Evolutionary conservation across 1,140 invertebrate genomes (phyloP), one percentile per base, ranked within the genome.

Genomic region (Hestina assimilis): DNA sequence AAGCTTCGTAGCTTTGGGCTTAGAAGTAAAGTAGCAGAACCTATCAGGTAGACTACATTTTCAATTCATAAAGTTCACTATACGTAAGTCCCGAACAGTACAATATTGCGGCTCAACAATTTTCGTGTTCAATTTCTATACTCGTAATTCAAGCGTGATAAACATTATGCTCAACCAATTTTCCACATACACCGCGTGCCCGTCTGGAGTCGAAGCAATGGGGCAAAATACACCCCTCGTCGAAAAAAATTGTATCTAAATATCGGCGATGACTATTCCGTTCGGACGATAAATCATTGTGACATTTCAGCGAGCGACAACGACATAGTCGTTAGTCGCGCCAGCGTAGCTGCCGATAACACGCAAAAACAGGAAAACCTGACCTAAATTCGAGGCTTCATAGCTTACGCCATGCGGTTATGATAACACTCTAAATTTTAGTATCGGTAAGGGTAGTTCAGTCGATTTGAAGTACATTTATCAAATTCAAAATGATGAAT

Each of bases 261-360:
- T 63, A 63, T 69, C 47, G 42, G 23, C 28, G 51, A 56, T 51
- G 59, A 66, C 47, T 72, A 68, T 66, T 66, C 59, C 58, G 59
- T 66, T 66, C 63, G 59, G 68, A 63, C 69, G 64, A 83, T 83
- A 81, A 83, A 83, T 83, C 78, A 78, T 75, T 52, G 74, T 73
- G 80, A 76, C 78, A 70, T 80, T 78, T 75, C 66, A 64, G 67
- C 63, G 62, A 52, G 42, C 68, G 75, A 78, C 71, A 64, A 57
- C 72, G 72, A 79, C 73, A 74, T 68, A 75, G 61, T 81, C 78
- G 76, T 83, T 81, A 83, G 79, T 69, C 69, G 69, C 65, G 64
- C 66, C 57, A 56, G 40, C 57, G 57, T 61, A 59, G 65, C 65
- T 71, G 68, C 67, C 72, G 75, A 80, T 79, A 80, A 73, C 75